phyloP scores from a whole-genome alignment of 2,113 vertebrate species.

The Cavia aperea region DNA sequence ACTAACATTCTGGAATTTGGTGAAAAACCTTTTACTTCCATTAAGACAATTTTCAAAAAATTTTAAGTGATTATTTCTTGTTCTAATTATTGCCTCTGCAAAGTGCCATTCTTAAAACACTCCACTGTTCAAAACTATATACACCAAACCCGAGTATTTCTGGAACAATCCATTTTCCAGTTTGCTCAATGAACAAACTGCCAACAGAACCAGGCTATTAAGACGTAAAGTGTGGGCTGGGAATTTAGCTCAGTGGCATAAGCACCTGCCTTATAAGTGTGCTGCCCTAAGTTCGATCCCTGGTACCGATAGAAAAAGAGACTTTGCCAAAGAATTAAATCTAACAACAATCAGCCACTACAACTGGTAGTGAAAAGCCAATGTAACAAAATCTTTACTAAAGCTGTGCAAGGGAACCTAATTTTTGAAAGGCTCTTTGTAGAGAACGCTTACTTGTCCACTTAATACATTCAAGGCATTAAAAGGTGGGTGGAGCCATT shows the following conservation, averaged over 20 bases:
- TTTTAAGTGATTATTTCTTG: not conserved
- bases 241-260: no score
- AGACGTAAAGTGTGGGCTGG: not conserved
- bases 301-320: not conserved
- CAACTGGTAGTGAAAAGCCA: not conserved
- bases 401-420: not conserved
- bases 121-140: not conserved
- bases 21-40: not conserved
- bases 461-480: not conserved
- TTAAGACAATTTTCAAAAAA: not conserved
- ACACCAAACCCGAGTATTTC: not conserved
- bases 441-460: not conserved
- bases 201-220: constrained; percentile 29
- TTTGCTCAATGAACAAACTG: not conserved
- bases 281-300: no score
- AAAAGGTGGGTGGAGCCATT: not conserved
- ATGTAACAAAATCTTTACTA: not conserved
- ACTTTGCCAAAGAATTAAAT: constrained; percentile 35
- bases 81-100: not conserved
- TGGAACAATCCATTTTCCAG: not conserved
- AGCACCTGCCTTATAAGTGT: no score
- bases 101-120: not conserved
- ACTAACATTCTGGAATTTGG: constrained; percentile 1
- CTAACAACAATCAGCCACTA: not conserved
- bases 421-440: not conserved